Percentiles rank a stretch among this genome's conserved stretches.
phyloP scores from a whole-genome alignment of 2,797 vertebrate genomes.

The Phalloptychus januarius region DNA sequence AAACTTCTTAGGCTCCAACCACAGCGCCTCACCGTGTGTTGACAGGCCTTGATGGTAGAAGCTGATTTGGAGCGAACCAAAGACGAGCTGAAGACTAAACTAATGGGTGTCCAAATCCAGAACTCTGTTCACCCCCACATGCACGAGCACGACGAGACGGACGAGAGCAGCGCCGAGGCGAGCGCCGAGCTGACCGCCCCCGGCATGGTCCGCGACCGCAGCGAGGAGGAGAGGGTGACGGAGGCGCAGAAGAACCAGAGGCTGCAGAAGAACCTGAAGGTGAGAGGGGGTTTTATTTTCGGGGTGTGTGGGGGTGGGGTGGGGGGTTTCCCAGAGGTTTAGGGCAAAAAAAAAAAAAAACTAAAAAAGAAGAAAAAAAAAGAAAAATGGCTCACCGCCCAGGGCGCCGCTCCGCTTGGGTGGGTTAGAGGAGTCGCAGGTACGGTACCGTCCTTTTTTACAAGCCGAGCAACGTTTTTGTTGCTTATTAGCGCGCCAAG shows the following conservation, averaged over 20 bases:
- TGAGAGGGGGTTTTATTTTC: slow-evolving; percentile 45
- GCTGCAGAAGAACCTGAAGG: slow-evolving; percentile 95
- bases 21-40: slow-evolving; percentile 46
- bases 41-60: slow-evolving; percentile 89
- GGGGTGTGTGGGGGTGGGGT: too few species aligned
- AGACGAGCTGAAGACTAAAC: slow-evolving; percentile 90
- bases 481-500: background rate
- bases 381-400: background rate
- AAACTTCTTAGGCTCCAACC: slow-evolving; percentile 7
- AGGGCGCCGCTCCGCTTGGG: background rate
- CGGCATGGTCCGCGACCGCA: slow-evolving; percentile 90
- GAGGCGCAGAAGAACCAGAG: slow-evolving; percentile 95
- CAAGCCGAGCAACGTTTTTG: background rate
- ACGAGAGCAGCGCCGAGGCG: slow-evolving; percentile 93
- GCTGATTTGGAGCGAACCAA: slow-evolving; percentile 92
- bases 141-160: slow-evolving; percentile 93
- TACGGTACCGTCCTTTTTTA: background rate
- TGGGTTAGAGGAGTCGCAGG: background rate
- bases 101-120: slow-evolving; percentile 88
- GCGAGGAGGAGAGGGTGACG: slow-evolving; percentile 93
- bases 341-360: too few species aligned
- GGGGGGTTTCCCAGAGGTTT: too few species aligned
- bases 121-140: slow-evolving; percentile 83
- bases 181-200: slow-evolving; percentile 90
- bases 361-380: background rate